A percentile compares a stretch with the other conserved stretches of the same genome.
Evolutionary conservation across 92 coral and sea anemone species (phyloP).

Genomic region (Heteractis magnifica): DNA sequence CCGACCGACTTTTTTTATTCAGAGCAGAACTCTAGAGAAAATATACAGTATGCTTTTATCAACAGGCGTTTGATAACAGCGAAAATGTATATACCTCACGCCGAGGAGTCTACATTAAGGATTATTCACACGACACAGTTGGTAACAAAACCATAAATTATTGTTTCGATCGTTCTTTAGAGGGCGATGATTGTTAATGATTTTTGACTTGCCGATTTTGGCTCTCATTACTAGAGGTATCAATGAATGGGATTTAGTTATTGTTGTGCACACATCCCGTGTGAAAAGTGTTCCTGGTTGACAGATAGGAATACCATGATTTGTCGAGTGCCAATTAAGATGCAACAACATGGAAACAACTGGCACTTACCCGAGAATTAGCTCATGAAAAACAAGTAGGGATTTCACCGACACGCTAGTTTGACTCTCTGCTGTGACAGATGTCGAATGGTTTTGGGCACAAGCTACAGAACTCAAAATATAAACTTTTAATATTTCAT

Average conservation of each 20-base stretch:
- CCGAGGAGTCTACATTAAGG: not conserved
- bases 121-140: slow-evolving; percentile 4
- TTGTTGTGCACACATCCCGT: slow-evolving; percentile 24
- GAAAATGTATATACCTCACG: not conserved
- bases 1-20: not conserved
- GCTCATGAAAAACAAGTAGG: slow-evolving; percentile 23
- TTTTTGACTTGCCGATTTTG: not conserved
- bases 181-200: not conserved
- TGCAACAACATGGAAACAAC: not conserved
- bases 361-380: slow-evolving; percentile 17
- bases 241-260: slow-evolving; percentile 4
- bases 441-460: not conserved
- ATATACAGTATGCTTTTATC: too few species aligned
- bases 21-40: too few species aligned
- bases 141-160: not conserved
- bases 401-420: not conserved
- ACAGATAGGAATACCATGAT: slow-evolving; percentile 30
- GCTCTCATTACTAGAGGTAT: slow-evolving; percentile 5
- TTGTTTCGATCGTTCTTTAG: not conserved
- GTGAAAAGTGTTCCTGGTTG: slow-evolving; percentile 21
- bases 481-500: not conserved
- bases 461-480: slow-evolving; percentile 3
- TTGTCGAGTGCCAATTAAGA: slow-evolving; percentile 40
- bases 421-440: not conserved
- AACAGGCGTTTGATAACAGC: not conserved